phyloP scores from a whole-genome alignment of 2,888 invertebrate species.

The Rapana venosa region DNA sequence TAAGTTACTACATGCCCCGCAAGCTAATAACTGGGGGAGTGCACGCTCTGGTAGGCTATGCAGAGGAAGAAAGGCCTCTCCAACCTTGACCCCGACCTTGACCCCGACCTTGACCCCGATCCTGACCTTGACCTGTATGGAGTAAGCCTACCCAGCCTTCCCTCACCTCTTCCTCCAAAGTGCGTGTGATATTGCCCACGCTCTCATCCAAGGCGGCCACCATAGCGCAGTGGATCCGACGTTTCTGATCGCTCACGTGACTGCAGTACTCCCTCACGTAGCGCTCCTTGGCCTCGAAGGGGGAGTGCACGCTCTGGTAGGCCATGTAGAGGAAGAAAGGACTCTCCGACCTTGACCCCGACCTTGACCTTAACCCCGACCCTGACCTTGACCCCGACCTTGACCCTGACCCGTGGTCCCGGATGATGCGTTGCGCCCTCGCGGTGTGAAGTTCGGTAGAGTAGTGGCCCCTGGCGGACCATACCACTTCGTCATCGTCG shows the following conservation, averaged over 20 bases:
- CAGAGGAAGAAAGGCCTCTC: too few relatives aligned
- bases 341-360: not conserved
- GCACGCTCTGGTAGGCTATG: too few relatives aligned
- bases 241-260: slow-evolving; percentile 29
- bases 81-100: too few relatives aligned
- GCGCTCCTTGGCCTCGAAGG: slow-evolving; percentile 32
- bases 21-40: too few relatives aligned
- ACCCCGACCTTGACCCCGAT: too few relatives aligned
- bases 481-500: slow-evolving; percentile 38
- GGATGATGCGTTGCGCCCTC: slow-evolving; percentile 35
- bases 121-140: too few relatives aligned
- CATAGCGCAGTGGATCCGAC: slow-evolving; percentile 37
- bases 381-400: not conserved
- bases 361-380: not conserved
- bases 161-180: slow-evolving; percentile 34
- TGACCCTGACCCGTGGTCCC: not conserved
- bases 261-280: slow-evolving; percentile 40
- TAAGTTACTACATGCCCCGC: too few relatives aligned
- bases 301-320: slow-evolving; percentile 41
- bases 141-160: too few relatives aligned
- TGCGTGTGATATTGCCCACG: slow-evolving; percentile 37
- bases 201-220: slow-evolving; percentile 43
- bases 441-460: slow-evolving; percentile 39
- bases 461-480: slow-evolving; percentile 44
- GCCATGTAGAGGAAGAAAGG: slow-evolving; percentile 41